Evolutionary conservation across 2,113 vertebrate species (phyloP).

Genomic region (Sialia sialis): DNA sequence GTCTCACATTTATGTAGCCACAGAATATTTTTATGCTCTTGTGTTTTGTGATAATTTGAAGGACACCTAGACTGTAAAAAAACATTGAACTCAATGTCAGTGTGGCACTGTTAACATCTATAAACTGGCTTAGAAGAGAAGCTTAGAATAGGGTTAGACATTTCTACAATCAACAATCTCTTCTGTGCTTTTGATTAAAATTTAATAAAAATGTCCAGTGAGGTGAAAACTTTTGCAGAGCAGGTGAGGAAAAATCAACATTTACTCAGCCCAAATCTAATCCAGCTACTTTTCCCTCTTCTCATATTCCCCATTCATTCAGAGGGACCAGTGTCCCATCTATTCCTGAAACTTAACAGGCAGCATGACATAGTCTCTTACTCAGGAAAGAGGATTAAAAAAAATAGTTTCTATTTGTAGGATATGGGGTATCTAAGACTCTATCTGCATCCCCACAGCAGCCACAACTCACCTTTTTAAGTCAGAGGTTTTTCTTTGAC

Average conservation of each 20-base stretch:
- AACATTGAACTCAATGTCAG: not conserved
- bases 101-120: not conserved
- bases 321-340: not conserved
- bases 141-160: constrained; percentile 25
- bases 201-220: constrained; percentile 72
- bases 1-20: not conserved
- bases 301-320: constrained; percentile 67
- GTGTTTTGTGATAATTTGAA: not conserved
- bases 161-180: constrained; percentile 65
- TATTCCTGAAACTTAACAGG: constrained; percentile 34
- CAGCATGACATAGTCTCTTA: not conserved
- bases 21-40: not conserved
- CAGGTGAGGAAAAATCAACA: constrained; percentile 77
- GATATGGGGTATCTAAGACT: constrained; percentile 17
- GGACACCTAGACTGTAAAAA: not conserved
- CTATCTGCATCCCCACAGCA: not conserved
- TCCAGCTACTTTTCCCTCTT: constrained; percentile 49
- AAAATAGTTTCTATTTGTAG: not conserved
- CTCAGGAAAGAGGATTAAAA: not conserved
- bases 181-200: constrained; percentile 79
- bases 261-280: constrained; percentile 54
- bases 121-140: not conserved
- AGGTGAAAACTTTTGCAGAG: constrained; percentile 64
- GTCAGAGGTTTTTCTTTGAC: constrained; percentile 10
- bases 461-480: constrained; percentile 22